A percentile compares a stretch with the other conserved stretches of the same genome.
Conservation (phyloP, 2,888 invertebrate genomes). For the Chrysodeixis includens region DNA sequence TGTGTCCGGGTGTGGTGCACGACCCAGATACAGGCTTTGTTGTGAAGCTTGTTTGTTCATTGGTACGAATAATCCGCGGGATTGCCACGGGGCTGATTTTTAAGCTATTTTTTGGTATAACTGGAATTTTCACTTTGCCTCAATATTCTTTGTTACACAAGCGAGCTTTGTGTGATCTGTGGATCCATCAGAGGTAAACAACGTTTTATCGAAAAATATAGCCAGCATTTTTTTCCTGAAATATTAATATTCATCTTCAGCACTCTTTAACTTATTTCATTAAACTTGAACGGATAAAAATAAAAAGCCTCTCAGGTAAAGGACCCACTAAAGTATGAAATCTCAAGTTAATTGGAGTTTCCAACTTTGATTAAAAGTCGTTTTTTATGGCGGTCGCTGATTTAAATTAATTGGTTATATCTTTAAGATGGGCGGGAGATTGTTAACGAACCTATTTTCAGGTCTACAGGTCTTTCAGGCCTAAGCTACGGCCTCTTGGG, state of each 20-base stretch:
- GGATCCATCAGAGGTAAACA: not conserved
- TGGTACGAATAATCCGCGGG: not conserved
- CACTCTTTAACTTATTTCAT: constrained; percentile 27
- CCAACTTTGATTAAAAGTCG: constrained; percentile 55
- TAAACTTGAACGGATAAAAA: constrained; percentile 32
- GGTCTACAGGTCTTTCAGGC: not conserved
- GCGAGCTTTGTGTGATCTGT: not conserved
- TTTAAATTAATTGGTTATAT: constrained; percentile 26
- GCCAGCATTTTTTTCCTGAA: not conserved
- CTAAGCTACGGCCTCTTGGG: constrained; percentile 19
- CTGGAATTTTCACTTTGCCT: not conserved
- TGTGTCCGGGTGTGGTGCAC: too few relatives aligned
- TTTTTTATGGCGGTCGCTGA: constrained; percentile 35
- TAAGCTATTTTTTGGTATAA: not conserved
- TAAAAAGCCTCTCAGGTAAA: constrained; percentile 15
- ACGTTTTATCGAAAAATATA: not conserved
- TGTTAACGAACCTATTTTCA: constrained; percentile 16
- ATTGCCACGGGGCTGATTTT: not conserved
- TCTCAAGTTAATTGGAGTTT: constrained; percentile 53
- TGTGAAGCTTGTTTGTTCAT: constrained; percentile 9
- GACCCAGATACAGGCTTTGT: constrained; percentile 5
- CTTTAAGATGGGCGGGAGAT: constrained; percentile 18
- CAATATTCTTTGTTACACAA: not conserved
- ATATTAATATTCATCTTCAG: constrained; percentile 22
- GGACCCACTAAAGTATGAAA: constrained; percentile 42